Evolutionary conservation across 2,113 vertebrate genomes (phyloP), one percentile per base, ranked within the genome.

Genomic region (Chaetodon trifascialis): DNA sequence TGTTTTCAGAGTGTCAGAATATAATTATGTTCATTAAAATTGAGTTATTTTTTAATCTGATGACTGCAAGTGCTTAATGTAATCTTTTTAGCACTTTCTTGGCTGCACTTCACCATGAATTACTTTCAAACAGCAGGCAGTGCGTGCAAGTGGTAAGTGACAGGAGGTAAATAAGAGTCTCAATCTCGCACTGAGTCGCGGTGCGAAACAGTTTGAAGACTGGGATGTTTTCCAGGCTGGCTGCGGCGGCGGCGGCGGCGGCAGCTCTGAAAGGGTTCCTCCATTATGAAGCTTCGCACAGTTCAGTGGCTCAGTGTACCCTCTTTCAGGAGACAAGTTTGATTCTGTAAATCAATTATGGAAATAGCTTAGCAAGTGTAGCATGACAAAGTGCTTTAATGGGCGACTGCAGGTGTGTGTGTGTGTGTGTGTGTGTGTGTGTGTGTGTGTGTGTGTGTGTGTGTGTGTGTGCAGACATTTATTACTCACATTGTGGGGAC

Each of bases 331-430:
- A 66, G 78, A 74, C 51, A 59, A 58, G 69, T 68, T 16, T 15
- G 30, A 80, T 55, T 73, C 62, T 85, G 56, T 85, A 76, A 65
- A 87, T 87, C 75, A 85, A 67, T 85, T 69, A 87, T 73, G 78
- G 69, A 63, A 84, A 86, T 52, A 36, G 51, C 55, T 64, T 0
- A 58, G 68, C 68, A 72, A 80, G 67, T 67, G 67, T 83, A 60
- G 34, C 63, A 62, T 77, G 60, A 73, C 78, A 63, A 58, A 44
- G 44, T 49, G 11, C 59, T 23, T 23, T 17, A 63, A 71, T 42
- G 19, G 36, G 23, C 21, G 58, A 9, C 65, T 69, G 56, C 15
- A 55, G 47, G 71, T 82, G 71, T 67, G 56, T 16, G 3, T 8
- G 34, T 15, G 34, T 36, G 54, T 16, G 46, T 54, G 36, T 62